These are phyloP conservation scores for Eupithecia tripunctaria DNA, from an alignment of 2,888 invertebrate genomes.

Conservation along the genomic window DNA sequence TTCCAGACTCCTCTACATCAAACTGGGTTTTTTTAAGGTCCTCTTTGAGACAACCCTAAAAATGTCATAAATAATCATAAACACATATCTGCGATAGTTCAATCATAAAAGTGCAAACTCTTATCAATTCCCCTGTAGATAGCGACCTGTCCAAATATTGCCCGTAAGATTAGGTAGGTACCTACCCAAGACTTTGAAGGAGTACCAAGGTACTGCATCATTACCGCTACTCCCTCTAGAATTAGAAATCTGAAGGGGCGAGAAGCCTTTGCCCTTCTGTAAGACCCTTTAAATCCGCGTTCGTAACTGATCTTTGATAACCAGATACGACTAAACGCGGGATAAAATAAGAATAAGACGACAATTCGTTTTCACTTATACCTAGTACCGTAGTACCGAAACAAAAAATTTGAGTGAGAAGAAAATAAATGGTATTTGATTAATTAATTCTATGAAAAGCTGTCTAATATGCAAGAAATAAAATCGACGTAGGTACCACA, in stretches of 20 bases:
- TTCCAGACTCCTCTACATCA: not conserved
- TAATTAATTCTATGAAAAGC: no score
- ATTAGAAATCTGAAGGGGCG: not conserved
- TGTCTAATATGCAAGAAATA: no score
- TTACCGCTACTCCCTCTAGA: not conserved
- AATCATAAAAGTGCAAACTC: slow-evolving; percentile 40
- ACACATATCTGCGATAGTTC: slow-evolving; percentile 14
- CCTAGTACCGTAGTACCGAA: no score
- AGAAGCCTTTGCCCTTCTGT: not conserved
- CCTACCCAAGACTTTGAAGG: not conserved
- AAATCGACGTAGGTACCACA: no score
- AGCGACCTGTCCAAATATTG: slow-evolving; percentile 5
- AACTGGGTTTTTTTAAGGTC: not conserved
- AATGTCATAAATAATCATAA: slow-evolving; percentile 5
- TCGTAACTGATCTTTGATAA: no score
- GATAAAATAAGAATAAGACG: not conserved
- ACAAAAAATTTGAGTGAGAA: no score
- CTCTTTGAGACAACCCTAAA: slow-evolving; percentile 1
- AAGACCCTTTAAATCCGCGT: no score
- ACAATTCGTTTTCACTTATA: no score
- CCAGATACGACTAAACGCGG: no score
- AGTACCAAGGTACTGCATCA: not conserved
- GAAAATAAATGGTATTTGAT: no score
- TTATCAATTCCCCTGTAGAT: slow-evolving; percentile 25
- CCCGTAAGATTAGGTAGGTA: not conserved